These are phyloP conservation scores for Genyomyrus donnyi DNA, from an alignment of 2,113 vertebrate species.

Conservation along the genomic window DNA sequence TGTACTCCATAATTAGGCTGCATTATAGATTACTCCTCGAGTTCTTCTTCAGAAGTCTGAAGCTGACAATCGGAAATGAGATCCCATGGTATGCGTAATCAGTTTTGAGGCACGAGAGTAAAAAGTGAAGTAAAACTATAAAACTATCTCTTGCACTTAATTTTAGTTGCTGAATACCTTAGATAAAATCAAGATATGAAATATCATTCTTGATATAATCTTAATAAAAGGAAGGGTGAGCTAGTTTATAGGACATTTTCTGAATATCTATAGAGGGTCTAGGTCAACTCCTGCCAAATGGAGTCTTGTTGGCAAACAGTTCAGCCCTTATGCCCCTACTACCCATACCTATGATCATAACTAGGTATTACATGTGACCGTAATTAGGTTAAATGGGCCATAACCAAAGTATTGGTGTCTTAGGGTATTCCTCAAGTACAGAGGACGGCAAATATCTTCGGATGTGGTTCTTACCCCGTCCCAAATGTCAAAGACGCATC, in stretches of 20 bases:
- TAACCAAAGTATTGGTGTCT: neutral
- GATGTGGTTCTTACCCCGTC: neutral
- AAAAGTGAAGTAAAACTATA: neutral
- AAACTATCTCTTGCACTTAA: neutral
- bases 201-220: neutral
- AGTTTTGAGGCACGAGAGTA: neutral
- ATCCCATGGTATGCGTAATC: neutral
- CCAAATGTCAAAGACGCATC: neutral
- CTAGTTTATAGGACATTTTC: neutral
- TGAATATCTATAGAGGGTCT: neutral
- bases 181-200: neutral
- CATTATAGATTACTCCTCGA: constrained; percentile 9
- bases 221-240: neutral
- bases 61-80: neutral
- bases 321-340: neutral
- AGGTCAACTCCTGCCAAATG: neutral
- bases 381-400: neutral
- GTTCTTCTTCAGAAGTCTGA: neutral
- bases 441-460: neutral
- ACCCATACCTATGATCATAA: neutral
- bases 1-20: neutral
- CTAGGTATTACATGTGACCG: neutral
- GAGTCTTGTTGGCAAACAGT: neutral
- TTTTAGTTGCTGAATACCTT: neutral
- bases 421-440: neutral